Conservation (phyloP, 1,140 invertebrate genomes). For the Thaumetopoea pityocampa region DNA sequence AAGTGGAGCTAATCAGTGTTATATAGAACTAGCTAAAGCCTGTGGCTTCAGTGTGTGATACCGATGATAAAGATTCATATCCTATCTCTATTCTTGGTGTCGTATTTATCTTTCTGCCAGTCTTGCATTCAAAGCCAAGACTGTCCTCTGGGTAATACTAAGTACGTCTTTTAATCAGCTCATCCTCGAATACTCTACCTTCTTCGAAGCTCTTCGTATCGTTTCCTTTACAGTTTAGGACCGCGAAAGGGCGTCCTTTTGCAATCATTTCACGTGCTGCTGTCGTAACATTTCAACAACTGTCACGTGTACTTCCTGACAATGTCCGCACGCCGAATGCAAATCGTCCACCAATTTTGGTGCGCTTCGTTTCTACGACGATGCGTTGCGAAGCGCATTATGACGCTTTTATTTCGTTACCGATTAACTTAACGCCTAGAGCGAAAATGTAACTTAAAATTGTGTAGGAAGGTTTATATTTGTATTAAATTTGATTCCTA, state of each 20-base stretch:
- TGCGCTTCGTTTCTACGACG: conserved; percentile 11
- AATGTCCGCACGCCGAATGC: conserved; percentile 7
- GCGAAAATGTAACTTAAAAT: conserved; percentile 9
- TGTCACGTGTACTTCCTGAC: conserved; percentile 20
- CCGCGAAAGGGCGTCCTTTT: not conserved
- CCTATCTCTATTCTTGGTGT: too few species aligned
- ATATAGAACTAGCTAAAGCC: too few species aligned
- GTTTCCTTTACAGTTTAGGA: not conserved
- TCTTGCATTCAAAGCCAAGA: too few species aligned
- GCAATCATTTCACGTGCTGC: conserved; percentile 4
- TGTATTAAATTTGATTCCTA: not conserved
- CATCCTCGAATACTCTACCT: too few species aligned
- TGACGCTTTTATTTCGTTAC: conserved; percentile 16
- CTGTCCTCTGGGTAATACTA: too few species aligned
- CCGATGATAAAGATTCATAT: too few species aligned
- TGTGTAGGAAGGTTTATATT: conserved; percentile 6
- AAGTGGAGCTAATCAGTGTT: too few species aligned
- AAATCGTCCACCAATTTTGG: conserved; percentile 16
- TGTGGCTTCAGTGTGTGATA: too few species aligned
- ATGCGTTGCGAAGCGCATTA: conserved; percentile 21
- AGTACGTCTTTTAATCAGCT: too few species aligned
- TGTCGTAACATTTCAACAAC: conserved; percentile 14
- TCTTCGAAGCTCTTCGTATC: not conserved
- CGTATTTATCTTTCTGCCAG: too few species aligned
- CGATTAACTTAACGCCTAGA: conserved; percentile 1